These are phyloP conservation scores for Brachynemurus nebulosus DNA, from an alignment of 2,888 invertebrate species.

Conservation along the genomic window DNA sequence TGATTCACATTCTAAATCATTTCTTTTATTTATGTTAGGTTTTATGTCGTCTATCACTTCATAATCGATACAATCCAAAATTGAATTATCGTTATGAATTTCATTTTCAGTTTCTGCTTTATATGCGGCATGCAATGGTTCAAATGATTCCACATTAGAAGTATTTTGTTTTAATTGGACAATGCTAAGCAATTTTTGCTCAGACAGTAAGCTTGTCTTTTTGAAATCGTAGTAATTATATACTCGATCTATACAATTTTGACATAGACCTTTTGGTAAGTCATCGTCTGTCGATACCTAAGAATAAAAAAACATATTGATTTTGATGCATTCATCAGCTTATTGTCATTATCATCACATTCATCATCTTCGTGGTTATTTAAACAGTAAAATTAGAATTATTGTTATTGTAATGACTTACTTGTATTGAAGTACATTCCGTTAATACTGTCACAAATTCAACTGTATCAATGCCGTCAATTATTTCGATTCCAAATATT, in stretches of 20 bases:
- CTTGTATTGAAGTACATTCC: no score
- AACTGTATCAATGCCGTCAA: no score
- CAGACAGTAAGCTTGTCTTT: not conserved
- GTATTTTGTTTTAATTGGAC: not conserved
- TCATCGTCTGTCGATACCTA: slow-evolving; percentile 49
- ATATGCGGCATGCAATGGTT: not conserved
- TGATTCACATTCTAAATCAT: not conserved
- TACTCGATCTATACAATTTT: slow-evolving; percentile 42
- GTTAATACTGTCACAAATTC: no score
- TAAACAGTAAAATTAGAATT: no score
- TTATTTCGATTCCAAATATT: no score
- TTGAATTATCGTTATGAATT: not conserved
- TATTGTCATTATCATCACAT: no score
- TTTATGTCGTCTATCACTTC: not conserved
- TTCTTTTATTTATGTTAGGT: not conserved
- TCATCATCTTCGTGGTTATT: no score
- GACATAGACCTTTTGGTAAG: slow-evolving; percentile 55
- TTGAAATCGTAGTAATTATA: slow-evolving; percentile 24
- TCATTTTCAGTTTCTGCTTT: not conserved
- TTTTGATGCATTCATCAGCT: no score
- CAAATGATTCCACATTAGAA: not conserved
- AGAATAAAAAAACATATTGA: no score
- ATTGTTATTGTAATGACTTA: no score
- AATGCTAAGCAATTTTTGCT: not conserved
- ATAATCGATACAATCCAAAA: not conserved